A percentile compares a stretch with the other conserved stretches of the same genome.
Evolutionary conservation across 2,888 invertebrate genomes (phyloP).

Genomic region (Himalopsyche kuldschensis): DNA sequence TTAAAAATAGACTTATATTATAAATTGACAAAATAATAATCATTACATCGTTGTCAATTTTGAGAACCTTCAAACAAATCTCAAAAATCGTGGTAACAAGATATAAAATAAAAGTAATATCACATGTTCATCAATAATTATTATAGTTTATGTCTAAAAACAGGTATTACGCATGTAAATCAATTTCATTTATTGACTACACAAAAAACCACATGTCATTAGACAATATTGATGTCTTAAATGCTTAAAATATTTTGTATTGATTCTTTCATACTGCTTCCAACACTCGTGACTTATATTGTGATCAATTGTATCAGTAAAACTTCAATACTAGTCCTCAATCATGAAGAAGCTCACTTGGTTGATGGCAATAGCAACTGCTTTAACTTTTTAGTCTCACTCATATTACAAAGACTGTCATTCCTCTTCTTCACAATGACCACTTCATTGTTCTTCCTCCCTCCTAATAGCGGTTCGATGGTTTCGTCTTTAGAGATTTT

Average conservation of each 20-base stretch:
- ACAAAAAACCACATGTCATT: background rate
- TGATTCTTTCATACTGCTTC: too few relatives aligned
- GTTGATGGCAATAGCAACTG: slow-evolving; percentile 49
- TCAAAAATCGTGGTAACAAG: background rate
- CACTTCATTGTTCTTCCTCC: slow-evolving; percentile 15
- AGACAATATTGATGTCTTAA: background rate
- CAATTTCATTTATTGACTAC: background rate
- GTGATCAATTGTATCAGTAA: too few relatives aligned
- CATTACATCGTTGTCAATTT: background rate
- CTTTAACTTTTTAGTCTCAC: slow-evolving; percentile 52
- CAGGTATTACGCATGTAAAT: background rate
- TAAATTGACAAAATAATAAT: too few relatives aligned
- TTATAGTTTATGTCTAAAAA: background rate
- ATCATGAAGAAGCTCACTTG: background rate
- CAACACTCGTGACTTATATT: too few relatives aligned
- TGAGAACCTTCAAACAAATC: background rate
- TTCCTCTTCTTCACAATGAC: slow-evolving; percentile 33
- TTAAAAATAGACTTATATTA: too few relatives aligned
- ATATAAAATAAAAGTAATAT: background rate
- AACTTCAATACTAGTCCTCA: background rate
- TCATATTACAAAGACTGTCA: slow-evolving; percentile 42
- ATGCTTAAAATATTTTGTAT: background rate
- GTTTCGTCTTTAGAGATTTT: slow-evolving; percentile 37
- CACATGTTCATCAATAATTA: background rate
- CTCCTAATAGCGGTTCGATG: slow-evolving; percentile 40